These are phyloP conservation scores for Corydoras sp. DNA, from an alignment of 2,113 vertebrate genomes.

Conservation along the genomic window DNA sequence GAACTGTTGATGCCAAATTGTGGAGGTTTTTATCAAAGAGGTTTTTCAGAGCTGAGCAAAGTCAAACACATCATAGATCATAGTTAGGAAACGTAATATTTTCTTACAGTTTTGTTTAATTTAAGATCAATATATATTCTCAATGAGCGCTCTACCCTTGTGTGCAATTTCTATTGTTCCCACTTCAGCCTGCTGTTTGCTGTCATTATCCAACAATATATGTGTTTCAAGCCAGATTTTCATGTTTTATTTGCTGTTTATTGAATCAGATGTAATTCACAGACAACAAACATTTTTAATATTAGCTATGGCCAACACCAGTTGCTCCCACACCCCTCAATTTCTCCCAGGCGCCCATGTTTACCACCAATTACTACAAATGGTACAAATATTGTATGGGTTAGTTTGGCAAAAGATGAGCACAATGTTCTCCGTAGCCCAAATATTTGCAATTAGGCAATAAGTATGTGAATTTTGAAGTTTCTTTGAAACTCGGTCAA, in stretches of 20 bases:
- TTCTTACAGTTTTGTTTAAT: neutral
- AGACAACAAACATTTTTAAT: neutral
- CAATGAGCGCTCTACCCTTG: neutral
- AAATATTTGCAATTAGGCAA: neutral
- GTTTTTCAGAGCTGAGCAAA: no score
- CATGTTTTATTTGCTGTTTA: slow-evolving; percentile 17
- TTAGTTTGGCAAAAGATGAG: neutral
- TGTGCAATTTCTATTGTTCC: neutral
- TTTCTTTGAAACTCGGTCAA: no score
- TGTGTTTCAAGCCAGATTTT: neutral
- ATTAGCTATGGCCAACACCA: neutral
- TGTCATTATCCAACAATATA: neutral
- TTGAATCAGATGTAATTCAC: neutral
- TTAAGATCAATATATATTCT: neutral
- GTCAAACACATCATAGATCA: no score
- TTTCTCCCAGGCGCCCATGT: neutral
- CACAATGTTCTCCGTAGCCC: neutral
- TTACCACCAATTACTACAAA: neutral
- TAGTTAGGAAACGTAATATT: no score
- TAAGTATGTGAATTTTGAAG: no score
- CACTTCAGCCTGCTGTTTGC: no score
- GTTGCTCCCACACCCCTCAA: neutral
- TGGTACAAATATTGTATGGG: neutral
- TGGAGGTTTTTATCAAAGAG: no score
- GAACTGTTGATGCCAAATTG: no score